These are phyloP conservation scores for Ischnus inquisitorius DNA, from an alignment of 2,888 invertebrate genomes.

Conservation along the genomic window DNA sequence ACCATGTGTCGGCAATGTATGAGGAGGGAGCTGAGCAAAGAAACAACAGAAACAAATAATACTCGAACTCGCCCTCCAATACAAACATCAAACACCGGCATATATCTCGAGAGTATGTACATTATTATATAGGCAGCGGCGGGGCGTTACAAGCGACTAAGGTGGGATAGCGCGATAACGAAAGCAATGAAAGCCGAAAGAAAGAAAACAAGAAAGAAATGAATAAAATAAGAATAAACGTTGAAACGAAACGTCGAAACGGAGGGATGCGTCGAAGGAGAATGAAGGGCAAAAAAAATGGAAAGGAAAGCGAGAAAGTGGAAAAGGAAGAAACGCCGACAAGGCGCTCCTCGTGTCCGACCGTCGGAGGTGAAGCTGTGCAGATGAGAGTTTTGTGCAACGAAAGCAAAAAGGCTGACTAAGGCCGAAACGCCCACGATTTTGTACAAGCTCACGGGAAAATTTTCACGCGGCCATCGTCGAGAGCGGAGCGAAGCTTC, in stretches of 20 bases:
- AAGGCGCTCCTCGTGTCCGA: conserved; percentile 48
- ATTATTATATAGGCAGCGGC: conserved; percentile 15
- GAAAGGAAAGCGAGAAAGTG: conserved; percentile 58
- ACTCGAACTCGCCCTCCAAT: conserved; percentile 66
- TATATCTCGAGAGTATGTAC: conserved; percentile 51
- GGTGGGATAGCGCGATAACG: conserved; percentile 62
- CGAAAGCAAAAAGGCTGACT: conserved; percentile 79
- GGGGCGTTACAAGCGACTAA: conserved; percentile 36
- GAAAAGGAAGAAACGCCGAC: conserved; percentile 66
- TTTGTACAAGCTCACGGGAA: conserved; percentile 67
- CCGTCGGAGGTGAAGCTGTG: conserved; percentile 52
- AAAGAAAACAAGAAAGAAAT: conserved; percentile 29
- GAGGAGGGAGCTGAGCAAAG: conserved; percentile 57
- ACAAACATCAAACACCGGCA: conserved; percentile 71
- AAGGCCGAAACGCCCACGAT: conserved; percentile 77
- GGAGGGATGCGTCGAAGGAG: conserved; percentile 32
- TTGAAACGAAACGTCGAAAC: neutral
- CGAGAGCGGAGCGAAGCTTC: conserved; percentile 4
- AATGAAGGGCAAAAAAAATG: conserved; percentile 71
- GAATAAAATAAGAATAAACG: no score
- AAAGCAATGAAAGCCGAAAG: conserved; percentile 49
- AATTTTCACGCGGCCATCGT: conserved; percentile 39
- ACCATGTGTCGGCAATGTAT: conserved; percentile 49
- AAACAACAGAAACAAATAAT: conserved; percentile 72
- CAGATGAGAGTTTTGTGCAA: conserved; percentile 27